Percentiles rank a stretch among this genome's conserved stretches.
Evolutionary conservation across 2,888 invertebrate genomes (phyloP).

Genomic region (Calliscelio sp.): DNA sequence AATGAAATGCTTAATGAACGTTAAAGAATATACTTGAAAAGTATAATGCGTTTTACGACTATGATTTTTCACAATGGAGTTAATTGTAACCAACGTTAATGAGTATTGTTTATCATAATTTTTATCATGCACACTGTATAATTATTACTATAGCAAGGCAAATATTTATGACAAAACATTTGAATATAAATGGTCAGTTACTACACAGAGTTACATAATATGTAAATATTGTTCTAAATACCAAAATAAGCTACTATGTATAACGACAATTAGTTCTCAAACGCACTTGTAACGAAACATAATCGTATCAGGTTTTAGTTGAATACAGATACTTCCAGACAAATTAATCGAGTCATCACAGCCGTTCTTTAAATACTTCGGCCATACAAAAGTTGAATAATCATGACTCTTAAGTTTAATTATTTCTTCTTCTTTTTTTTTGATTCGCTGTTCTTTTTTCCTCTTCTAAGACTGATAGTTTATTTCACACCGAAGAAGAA

Average conservation of each 20-base stretch:
- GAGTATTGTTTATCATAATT: slow-evolving; percentile 63
- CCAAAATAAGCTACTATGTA: slow-evolving; percentile 55
- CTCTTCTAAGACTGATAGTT: not conserved
- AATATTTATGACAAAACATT: slow-evolving; percentile 69
- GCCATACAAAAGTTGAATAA: not conserved
- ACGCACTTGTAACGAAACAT: slow-evolving; percentile 44
- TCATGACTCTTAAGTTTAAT: too few species aligned
- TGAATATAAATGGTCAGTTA: slow-evolving; percentile 68
- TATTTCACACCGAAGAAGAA: slow-evolving; percentile 7
- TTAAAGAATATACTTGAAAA: slow-evolving; percentile 50
- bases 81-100: slow-evolving; percentile 62
- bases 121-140: slow-evolving; percentile 55
- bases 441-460: too few species aligned
- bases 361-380: not conserved
- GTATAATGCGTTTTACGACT: slow-evolving; percentile 41
- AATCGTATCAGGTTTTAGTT: slow-evolving; percentile 1
- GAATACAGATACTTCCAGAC: too few species aligned
- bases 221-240: slow-evolving; percentile 73
- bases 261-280: slow-evolving; percentile 45
- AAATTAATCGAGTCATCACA: slow-evolving; percentile 19
- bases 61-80: slow-evolving; percentile 53
- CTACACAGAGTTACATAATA: slow-evolving; percentile 67
- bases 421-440: too few species aligned
- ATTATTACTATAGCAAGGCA: slow-evolving; percentile 63
- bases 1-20: slow-evolving; percentile 51